A percentile compares a stretch with the other conserved stretches of the same genome.
These are phyloP conservation scores for Radopholus similis DNA, from an alignment of 1,140 invertebrate genomes.

Conservation along the genomic window DNA sequence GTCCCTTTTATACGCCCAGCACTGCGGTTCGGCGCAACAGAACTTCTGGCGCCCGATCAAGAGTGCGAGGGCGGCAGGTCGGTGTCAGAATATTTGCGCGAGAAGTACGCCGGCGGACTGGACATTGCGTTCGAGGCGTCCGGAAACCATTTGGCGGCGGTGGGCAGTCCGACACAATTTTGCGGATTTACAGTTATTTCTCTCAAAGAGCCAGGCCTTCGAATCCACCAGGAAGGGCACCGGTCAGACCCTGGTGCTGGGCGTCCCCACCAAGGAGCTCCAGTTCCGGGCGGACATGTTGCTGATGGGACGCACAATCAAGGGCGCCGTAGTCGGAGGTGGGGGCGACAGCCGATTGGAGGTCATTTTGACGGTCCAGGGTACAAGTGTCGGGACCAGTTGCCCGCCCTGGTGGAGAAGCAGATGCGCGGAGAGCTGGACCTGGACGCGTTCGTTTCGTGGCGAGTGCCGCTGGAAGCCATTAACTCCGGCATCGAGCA, in stretches of 20 bases:
- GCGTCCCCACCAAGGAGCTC: conserved; percentile 68
- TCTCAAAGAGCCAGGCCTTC: conserved; percentile 85
- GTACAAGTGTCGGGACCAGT: conserved; percentile 71
- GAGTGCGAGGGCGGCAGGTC: conserved; percentile 61
- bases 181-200: conserved; percentile 94
- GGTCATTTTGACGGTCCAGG: conserved; percentile 74
- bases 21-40: conserved; percentile 64
- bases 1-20: conserved; percentile 66
- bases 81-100: conserved; percentile 81
- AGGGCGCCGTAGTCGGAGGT: conserved; percentile 81
- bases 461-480: conserved; percentile 32
- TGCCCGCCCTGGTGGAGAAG: conserved; percentile 70
- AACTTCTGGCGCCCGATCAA: conserved; percentile 63
- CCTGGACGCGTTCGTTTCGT: conserved; percentile 69
- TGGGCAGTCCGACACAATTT: conserved; percentile 84
- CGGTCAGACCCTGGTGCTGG: conserved; percentile 72
- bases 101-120: conserved; percentile 87
- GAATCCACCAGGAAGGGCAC: conserved; percentile 96
- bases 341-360: conserved; percentile 90
- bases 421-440: conserved; percentile 80
- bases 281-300: conserved; percentile 61
- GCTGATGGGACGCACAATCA: conserved; percentile 68
- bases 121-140: conserved; percentile 99
- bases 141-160: conserved; percentile 87
- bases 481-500: neutral